Evolutionary conservation across 2,888 invertebrate genomes (phyloP), one percentile per base, ranked within the genome.

Genomic region (Ariolimax columbianus): DNA sequence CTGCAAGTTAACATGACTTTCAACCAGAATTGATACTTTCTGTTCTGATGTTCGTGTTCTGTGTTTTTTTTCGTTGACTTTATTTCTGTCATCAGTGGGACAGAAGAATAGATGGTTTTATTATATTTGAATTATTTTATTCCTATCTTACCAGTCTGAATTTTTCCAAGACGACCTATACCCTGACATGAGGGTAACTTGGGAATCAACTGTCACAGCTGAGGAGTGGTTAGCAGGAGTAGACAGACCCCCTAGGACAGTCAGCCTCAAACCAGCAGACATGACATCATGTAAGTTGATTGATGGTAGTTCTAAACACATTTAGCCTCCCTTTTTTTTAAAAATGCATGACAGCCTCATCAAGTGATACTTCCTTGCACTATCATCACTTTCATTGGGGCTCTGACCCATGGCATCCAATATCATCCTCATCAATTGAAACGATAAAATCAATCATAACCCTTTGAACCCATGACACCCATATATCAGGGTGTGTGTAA

Each of bases 121-220:
- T 6, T 63, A 6, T 7, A 63, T 30, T 63, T 30, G 4, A 3
- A 9, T 26, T 63, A 6, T 30, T 30, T 23, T 26, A 14, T 30
- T 66, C 30, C 33, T 3, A 66, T 33, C 33, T 33, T 33, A 33
- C 11, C 19, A 82, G 98, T 97, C 96, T 92, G 98, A 98, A 93
- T 95, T 97, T 88, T 99, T 99, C 96, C 99, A 99, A 96, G 98
- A 99, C 94, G 99, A 99, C 95, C 95, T 99, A 86, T 99, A 98
- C 94, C 99, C 98, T 26, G 97, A 97, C 36, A 98, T 98, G 2
- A 96, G 96, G 92, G 96, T 97, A 85, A 97, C 97, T 89, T 98
- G 98, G 98, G 95, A 96, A 92, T 95, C 98, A 75, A 96, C 96
- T 85, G 95, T 97, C 94, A 95, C 95, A 3, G 96, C 96, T 59